Evolutionary conservation across 2,888 invertebrate species (phyloP).

Genomic region (Colletes collaris): DNA sequence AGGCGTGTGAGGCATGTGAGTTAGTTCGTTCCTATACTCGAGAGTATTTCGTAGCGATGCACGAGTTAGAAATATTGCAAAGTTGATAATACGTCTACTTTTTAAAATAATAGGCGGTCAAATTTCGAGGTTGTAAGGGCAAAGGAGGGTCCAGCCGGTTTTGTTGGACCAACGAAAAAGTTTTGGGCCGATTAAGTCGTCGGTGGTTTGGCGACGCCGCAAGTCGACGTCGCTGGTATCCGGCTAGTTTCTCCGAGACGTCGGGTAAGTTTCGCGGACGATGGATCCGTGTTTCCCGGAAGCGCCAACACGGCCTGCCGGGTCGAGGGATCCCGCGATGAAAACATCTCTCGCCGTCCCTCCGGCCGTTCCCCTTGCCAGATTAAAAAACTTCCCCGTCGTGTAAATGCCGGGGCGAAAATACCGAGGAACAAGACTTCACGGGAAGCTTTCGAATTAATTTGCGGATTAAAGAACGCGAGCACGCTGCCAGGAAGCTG

Average conservation of each 20-base stretch:
- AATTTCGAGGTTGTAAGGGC: neutral
- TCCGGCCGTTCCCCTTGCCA: slow-evolving; percentile 2
- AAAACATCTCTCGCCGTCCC: slow-evolving; percentile 6
- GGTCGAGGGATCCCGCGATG: slow-evolving; percentile 20
- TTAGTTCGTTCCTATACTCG: too few species aligned
- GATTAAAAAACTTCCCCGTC: slow-evolving; percentile 40
- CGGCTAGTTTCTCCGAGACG: slow-evolving; percentile 13
- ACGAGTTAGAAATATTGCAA: too few species aligned
- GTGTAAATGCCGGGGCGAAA: slow-evolving; percentile 32
- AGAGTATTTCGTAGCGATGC: too few species aligned
- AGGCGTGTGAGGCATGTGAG: too few species aligned
- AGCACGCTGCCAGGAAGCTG: slow-evolving; percentile 5
- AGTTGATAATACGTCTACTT: too few species aligned
- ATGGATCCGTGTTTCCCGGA: slow-evolving; percentile 18
- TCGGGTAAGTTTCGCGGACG: slow-evolving; percentile 21
- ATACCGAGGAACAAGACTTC: slow-evolving; percentile 26
- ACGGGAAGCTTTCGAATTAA: slow-evolving; percentile 29
- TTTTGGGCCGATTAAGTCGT: slow-evolving; percentile 29
- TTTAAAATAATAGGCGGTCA: too few species aligned
- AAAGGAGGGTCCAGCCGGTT: neutral
- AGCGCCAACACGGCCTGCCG: slow-evolving; percentile 29
- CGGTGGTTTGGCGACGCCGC: slow-evolving; percentile 1
- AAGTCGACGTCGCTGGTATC: slow-evolving; percentile 7
- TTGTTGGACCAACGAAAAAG: slow-evolving; percentile 35
- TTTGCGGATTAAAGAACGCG: slow-evolving; percentile 40